phyloP scores from a whole-genome alignment of 2,113 vertebrate genomes.

The Chionomys nivalis region DNA sequence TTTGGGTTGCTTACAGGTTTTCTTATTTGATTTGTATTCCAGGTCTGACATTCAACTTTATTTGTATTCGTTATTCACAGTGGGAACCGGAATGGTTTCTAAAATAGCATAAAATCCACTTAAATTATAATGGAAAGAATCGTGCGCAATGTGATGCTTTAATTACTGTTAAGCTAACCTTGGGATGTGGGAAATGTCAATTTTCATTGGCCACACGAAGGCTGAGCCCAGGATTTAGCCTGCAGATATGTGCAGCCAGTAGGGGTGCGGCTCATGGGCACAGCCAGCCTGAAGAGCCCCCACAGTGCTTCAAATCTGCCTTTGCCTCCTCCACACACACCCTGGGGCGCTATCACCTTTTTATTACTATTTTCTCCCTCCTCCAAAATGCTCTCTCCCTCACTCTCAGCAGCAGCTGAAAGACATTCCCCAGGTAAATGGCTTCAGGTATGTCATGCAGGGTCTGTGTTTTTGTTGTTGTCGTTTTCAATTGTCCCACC shows the following conservation, averaged over 20 bases:
- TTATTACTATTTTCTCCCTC: conserved; percentile 61
- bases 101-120: conserved; percentile 75
- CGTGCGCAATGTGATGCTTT: conserved; percentile 48
- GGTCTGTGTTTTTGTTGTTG: not conserved
- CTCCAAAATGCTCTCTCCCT: conserved; percentile 35
- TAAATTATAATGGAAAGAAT: conserved; percentile 71
- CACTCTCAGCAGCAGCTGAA: conserved; percentile 46
- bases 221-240: conserved; percentile 78
- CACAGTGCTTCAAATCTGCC: conserved; percentile 63
- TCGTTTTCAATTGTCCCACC: not conserved
- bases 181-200: conserved; percentile 77
- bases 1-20: conserved; percentile 62
- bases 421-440: conserved; percentile 66
- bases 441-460: not conserved
- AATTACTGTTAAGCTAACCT: conserved; percentile 77
- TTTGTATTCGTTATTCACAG: conserved; percentile 80
- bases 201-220: conserved; percentile 77
- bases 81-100: conserved; percentile 62
- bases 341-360: conserved; percentile 50
- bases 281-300: conserved; percentile 60
- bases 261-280: not conserved
- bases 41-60: conserved; percentile 85
- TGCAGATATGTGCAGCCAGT: conserved; percentile 51
- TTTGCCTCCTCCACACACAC: not conserved
- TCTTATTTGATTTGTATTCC: conserved; percentile 69